Evolutionary conservation across 2,888 invertebrate species (phyloP), one percentile per base, ranked within the genome.

Genomic region (Helobdella robusta): DNA sequence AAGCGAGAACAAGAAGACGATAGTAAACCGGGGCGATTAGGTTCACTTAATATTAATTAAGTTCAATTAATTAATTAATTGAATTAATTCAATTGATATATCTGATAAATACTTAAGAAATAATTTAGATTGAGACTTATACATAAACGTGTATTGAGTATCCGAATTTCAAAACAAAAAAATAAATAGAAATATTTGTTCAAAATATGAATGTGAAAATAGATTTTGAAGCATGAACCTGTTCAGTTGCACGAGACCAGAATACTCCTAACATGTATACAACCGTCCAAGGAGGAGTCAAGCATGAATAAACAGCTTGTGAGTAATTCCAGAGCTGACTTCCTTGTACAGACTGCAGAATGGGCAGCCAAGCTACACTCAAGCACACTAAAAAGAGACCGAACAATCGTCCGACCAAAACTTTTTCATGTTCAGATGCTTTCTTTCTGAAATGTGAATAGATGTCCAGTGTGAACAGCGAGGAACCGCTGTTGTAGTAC

Each of bases 381-480:
- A 79, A 56, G 8, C 70, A 71, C 23, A 78, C 76, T 74, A 80
- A 74, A 11, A 77, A 58, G 18, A 79, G 56, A n/a, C 79, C 75
- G 69, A 78, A 81, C 5, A 74, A 34, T 36, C 79, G 66, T 18
- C 73, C 72, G 8, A 73, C 72, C n/a, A 73, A 54, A 36, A 73
- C 71, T 28, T 62, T 50, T 66, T 73, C 72, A 20, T 54, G 60
- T 40, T 72, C 70, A 23, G 61, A 58, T 0, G 71, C 70, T 52
- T 68, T 64, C 48, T 59, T 64, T 28, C 69, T 48, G 58, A 70
- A 59, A 34, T 65, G 36, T 30, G 50, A 65, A 68, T 79, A 82
- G 68, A 82, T 77, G 71, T 82, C 82, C 68, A 82, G 78, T 2
- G 81, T 81, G 72, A 83, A 82, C 46, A 82, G 73, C 2, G 79